These are phyloP conservation scores for Cairina moschata DNA, from an alignment of 2,113 vertebrate genomes.

Conservation along the genomic window DNA sequence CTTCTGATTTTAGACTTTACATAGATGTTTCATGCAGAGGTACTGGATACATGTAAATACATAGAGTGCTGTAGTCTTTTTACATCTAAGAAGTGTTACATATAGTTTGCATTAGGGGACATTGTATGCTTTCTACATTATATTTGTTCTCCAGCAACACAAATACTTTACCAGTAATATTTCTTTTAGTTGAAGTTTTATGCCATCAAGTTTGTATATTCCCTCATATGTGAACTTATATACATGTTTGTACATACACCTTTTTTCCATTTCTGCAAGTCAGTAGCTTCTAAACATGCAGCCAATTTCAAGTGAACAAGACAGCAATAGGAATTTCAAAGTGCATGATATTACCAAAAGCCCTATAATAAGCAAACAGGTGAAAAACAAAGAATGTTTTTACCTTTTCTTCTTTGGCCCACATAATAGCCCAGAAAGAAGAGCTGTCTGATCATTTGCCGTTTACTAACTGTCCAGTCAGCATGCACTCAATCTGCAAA, in stretches of 20 bases:
- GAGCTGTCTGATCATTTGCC: not conserved
- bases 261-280: not conserved
- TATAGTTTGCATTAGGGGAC: not conserved
- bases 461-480: not conserved
- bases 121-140: not conserved
- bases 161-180: not conserved
- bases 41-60: rapidly evolving
- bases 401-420: not conserved
- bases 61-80: not conserved
- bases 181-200: not conserved
- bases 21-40: not conserved
- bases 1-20: not conserved
- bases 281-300: not conserved
- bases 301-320: not conserved
- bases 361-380: not conserved
- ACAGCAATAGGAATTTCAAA: not conserved
- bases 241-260: not conserved
- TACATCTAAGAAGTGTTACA: not conserved
- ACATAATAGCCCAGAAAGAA: not conserved
- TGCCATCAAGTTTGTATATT: not conserved
- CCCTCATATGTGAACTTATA: not conserved
- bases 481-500: not conserved
- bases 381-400: not conserved
- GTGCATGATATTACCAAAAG: not conserved
- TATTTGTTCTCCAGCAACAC: not conserved